phyloP scores from a whole-genome alignment of 2,888 invertebrate genomes.

The Anthophora plumipes region DNA sequence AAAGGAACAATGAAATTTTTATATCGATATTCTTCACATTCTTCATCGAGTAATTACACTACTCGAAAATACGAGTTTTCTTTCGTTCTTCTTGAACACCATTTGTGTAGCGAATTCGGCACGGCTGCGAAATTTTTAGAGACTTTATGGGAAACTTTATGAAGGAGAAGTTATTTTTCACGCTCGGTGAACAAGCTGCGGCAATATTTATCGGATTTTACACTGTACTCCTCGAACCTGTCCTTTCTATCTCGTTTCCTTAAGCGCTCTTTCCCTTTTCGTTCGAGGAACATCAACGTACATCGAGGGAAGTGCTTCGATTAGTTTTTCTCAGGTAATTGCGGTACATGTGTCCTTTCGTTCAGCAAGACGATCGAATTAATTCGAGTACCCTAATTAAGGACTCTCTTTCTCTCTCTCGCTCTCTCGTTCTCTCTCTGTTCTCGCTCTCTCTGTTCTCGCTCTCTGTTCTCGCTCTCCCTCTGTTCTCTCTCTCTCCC shows the following conservation, averaged over 20 bases:
- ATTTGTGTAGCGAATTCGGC: too few relatives aligned
- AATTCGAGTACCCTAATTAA: slow-evolving; percentile 1
- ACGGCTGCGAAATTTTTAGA: slow-evolving; percentile 2
- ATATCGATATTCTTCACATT: too few relatives aligned
- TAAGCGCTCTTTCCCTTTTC: neutral
- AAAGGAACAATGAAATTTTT: too few relatives aligned
- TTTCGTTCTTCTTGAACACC: neutral
- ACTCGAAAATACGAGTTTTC: neutral
- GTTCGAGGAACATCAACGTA: neutral
- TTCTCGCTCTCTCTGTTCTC: too few relatives aligned
- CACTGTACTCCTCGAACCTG: neutral
- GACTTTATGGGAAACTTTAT: slow-evolving; percentile 6
- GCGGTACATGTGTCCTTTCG: neutral
- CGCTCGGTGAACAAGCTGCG: neutral
- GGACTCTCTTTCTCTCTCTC: too few relatives aligned
- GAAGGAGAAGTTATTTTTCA: slow-evolving; percentile 21
- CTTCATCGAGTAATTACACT: too few relatives aligned
- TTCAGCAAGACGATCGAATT: slow-evolving; percentile 10
- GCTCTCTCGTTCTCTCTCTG: neutral
- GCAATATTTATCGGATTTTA: slow-evolving; percentile 2
- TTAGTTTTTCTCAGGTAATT: slow-evolving; percentile 2
- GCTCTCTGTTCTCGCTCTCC: neutral
- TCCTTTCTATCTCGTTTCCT: neutral
- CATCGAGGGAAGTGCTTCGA: neutral
- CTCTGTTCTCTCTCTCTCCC: too few relatives aligned